Evolutionary conservation across 2,888 invertebrate genomes (phyloP).

Genomic region (Octodonta nipae): DNA sequence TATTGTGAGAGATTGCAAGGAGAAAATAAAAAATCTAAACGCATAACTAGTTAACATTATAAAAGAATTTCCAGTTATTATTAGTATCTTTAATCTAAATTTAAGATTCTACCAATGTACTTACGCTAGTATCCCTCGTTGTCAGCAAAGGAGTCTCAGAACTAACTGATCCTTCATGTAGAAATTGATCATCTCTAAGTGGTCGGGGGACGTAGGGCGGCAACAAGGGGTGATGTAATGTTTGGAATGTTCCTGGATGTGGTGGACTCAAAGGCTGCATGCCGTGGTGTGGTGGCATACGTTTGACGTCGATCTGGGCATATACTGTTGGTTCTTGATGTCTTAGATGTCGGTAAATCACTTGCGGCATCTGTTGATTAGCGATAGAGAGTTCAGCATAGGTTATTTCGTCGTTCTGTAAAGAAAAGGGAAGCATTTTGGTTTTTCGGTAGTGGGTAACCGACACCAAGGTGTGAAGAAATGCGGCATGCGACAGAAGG

Average conservation of each 20-base stretch:
- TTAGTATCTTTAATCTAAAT: too few species aligned
- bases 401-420: conserved; percentile 41
- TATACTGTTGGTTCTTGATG: conserved; percentile 42
- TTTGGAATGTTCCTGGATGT: conserved; percentile 34
- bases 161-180: conserved; percentile 27
- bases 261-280: conserved; percentile 31
- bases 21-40: too few species aligned
- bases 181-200: conserved; percentile 23
- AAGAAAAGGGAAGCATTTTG: conserved; percentile 7
- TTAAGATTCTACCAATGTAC: too few species aligned
- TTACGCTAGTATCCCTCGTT: conserved; percentile 29
- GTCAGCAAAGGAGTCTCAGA: conserved; percentile 33
- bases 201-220: conserved; percentile 30
- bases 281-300: conserved; percentile 22
- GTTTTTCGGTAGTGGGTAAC: neutral
- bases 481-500: too few species aligned
- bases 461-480: too few species aligned
- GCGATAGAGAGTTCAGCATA: conserved; percentile 42
- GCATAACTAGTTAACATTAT: too few species aligned
- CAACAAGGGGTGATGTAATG: conserved; percentile 32
- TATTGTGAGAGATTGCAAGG: too few species aligned
- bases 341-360: conserved; percentile 33
- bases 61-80: too few species aligned
- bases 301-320: conserved; percentile 41
- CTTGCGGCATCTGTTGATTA: conserved; percentile 33